These are phyloP conservation scores for Ovis canadensis DNA, from an alignment of 2,113 vertebrate species.

Conservation along the genomic window DNA sequence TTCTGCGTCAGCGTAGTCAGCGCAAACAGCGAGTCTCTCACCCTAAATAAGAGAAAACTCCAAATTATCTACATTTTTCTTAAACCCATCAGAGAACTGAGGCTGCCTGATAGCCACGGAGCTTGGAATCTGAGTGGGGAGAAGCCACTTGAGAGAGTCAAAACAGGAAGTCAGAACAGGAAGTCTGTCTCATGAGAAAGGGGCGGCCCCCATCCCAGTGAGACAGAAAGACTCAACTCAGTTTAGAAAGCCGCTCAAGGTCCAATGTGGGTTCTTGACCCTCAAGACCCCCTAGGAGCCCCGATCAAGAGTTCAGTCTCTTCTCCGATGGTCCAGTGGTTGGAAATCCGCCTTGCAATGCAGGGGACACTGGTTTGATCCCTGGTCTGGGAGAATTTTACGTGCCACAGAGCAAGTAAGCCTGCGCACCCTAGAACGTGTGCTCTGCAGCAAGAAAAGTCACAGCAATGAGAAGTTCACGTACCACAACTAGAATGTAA, in stretches of 20 bases:
- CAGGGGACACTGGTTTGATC: background rate
- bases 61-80: background rate
- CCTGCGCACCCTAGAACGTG: background rate
- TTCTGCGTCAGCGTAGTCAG: background rate
- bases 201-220: fast-evolving
- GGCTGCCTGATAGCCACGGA: background rate
- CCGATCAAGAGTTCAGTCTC: background rate
- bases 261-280: background rate
- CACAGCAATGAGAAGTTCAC: background rate
- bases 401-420: background rate
- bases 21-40: background rate
- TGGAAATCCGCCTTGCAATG: background rate
- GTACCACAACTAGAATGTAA: fast-evolving
- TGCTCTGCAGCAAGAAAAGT: background rate
- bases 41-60: background rate
- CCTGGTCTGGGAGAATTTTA: background rate
- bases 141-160: background rate
- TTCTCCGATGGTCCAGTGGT: background rate
- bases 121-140: background rate
- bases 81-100: background rate
- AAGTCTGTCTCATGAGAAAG: background rate
- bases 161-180: background rate
- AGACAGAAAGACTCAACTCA: background rate
- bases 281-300: too few species aligned
- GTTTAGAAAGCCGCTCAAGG: background rate